Percentiles rank a stretch among this genome's conserved stretches.
Conservation (phyloP, 2,797 vertebrate species). For the Clarias platycephalus region DNA sequence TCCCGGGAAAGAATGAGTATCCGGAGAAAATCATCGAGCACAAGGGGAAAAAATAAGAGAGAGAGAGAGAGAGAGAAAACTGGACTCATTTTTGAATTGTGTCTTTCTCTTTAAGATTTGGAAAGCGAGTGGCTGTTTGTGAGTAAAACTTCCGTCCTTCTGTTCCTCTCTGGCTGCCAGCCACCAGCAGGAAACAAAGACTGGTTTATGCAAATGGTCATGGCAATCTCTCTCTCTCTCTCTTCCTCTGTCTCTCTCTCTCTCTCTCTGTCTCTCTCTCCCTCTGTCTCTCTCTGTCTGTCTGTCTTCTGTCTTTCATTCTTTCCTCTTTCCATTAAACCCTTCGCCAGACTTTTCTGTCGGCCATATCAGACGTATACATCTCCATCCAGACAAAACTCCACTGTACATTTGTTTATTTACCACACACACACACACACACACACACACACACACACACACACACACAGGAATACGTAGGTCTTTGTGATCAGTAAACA, state of each 20-base stretch:
- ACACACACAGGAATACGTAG: conserved; percentile 20
- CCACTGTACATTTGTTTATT: conserved; percentile 14
- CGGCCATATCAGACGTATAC: conserved; percentile 44
- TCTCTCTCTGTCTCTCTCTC: conserved; percentile 62
- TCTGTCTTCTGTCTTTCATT: conserved; percentile 35
- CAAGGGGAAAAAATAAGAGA: conserved; percentile 60
- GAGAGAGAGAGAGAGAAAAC: conserved; percentile 29
- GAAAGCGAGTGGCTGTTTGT: conserved; percentile 73
- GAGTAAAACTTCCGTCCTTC: conserved; percentile 83
- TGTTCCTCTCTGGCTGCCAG: conserved; percentile 78
- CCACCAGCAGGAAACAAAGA: conserved; percentile 81
- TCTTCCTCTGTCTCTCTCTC: conserved; percentile 58
- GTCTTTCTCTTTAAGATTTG: conserved; percentile 69
- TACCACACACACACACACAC: conserved; percentile 42
- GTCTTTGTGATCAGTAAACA: conserved; percentile 34
- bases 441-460: conserved; percentile 40
- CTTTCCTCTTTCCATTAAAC: conserved; percentile 57
- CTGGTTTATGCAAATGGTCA: conserved; percentile 80
- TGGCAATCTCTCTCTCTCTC: conserved; percentile 66
- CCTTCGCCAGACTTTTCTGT: conserved; percentile 55
- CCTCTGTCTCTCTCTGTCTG: conserved; percentile 49
- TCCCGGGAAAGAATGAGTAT: not conserved
- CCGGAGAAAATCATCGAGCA: not conserved
- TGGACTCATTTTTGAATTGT: conserved; percentile 63
- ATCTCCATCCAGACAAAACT: conserved; percentile 41